phyloP scores from a whole-genome alignment of 2,797 vertebrate genomes.

The Morus bassanus region DNA sequence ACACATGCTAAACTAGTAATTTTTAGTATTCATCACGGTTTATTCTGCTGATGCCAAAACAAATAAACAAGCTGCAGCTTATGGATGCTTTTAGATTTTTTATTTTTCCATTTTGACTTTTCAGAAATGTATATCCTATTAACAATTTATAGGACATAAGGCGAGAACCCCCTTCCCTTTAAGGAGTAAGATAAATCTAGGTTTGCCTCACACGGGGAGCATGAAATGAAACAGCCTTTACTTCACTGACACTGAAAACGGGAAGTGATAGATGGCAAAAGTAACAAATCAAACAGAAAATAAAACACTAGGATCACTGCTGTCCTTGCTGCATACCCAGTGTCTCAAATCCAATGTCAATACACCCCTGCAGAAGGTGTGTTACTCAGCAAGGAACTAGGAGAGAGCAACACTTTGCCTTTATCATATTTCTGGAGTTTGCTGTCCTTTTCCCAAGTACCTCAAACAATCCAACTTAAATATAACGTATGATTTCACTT shows the following conservation, averaged over 20 bases:
- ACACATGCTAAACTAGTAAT: neutral
- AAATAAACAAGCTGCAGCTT: neutral
- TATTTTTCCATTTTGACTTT: neutral
- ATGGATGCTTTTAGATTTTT: neutral
- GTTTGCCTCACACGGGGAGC: neutral
- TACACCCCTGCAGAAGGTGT: neutral
- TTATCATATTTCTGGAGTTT: neutral
- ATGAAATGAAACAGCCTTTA: neutral
- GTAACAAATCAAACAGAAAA: neutral
- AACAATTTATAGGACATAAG: neutral
- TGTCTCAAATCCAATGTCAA: neutral
- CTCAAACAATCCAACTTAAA: neutral
- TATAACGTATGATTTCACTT: neutral
- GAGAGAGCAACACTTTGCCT: neutral
- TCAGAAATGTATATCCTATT: neutral
- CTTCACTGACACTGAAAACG: neutral
- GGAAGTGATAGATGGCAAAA: neutral
- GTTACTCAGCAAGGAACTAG: neutral
- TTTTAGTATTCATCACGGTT: neutral
- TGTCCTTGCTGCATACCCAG: neutral
- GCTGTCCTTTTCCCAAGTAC: neutral
- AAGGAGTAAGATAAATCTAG: neutral
- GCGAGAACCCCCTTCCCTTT: neutral
- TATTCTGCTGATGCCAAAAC: neutral
- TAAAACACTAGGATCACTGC: neutral